Conservation (phyloP, 2,888 invertebrate genomes). For the Macropis europaea region DNA sequence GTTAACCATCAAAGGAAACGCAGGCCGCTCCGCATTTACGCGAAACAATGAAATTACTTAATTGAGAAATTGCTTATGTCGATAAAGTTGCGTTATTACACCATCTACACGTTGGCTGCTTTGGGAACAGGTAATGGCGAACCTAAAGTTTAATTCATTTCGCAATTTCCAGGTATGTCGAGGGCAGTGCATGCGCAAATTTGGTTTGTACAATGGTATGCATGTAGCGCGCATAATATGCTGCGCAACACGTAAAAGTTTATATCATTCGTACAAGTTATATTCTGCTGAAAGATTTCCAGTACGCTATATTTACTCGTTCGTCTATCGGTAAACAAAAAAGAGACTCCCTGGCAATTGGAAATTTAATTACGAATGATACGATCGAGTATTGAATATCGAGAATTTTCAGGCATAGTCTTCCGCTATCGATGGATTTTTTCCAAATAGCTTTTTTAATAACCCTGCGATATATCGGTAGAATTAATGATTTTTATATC, state of each 20-base stretch:
- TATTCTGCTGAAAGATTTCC: slow-evolving; percentile 20
- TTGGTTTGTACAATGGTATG: not conserved
- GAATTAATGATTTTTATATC: slow-evolving; percentile 12
- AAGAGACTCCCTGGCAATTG: slow-evolving; percentile 39
- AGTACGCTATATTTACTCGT: slow-evolving; percentile 30
- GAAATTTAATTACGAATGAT: slow-evolving; percentile 45
- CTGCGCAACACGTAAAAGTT: not conserved
- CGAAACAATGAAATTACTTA: slow-evolving; percentile 11
- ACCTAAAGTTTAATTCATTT: slow-evolving; percentile 44
- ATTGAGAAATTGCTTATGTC: slow-evolving; percentile 27
- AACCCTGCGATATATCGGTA: not conserved
- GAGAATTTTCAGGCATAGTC: not conserved
- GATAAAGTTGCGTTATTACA: slow-evolving; percentile 39
- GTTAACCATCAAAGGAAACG: too few relatives aligned
- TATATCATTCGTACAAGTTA: not conserved
- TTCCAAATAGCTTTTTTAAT: slow-evolving; percentile 27
- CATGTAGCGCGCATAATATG: not conserved
- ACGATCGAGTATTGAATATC: slow-evolving; percentile 37
- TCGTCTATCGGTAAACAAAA: slow-evolving; percentile 19
- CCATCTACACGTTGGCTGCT: slow-evolving; percentile 15
- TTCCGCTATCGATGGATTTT: not conserved
- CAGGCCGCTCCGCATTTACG: too few relatives aligned
- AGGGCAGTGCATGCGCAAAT: slow-evolving; percentile 14
- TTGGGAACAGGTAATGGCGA: slow-evolving; percentile 28
- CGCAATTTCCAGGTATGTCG: slow-evolving; percentile 33